A percentile compares a stretch with the other conserved stretches of the same genome.
Conservation (phyloP, 2,113 vertebrate genomes). For the Sisor rabdophorus region DNA sequence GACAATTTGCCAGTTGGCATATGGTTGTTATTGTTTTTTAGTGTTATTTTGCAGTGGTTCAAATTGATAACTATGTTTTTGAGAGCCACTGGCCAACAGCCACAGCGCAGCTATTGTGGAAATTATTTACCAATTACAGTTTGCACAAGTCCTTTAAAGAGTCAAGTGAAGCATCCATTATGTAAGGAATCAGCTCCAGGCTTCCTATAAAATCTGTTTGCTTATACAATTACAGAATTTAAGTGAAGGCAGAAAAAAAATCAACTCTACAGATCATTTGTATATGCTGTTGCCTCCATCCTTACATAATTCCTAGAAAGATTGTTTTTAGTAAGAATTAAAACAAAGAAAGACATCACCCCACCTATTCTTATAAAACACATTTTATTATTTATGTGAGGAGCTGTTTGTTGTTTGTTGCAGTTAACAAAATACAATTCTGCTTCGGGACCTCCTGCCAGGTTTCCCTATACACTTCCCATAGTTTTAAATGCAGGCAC, state of each 20-base stretch:
- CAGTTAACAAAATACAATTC: conserved; percentile 76
- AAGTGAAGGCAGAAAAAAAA: not conserved
- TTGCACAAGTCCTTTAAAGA: not conserved
- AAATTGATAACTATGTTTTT: not conserved
- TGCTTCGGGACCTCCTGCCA: conserved; percentile 41
- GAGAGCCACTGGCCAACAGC: not conserved
- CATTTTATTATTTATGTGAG: conserved; percentile 64
- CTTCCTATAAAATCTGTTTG: not conserved
- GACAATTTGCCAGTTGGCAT: not conserved
- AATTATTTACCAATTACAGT: not conserved
- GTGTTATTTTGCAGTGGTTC: not conserved
- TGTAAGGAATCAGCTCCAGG: not conserved
- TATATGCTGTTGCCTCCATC: not conserved
- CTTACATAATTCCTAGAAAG: not conserved
- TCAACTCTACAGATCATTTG: not conserved
- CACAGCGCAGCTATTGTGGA: not conserved
- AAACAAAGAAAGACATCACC: conserved; percentile 40
- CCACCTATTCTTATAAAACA: conserved; percentile 63
- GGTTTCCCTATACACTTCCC: conserved; percentile 44
- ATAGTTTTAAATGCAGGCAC: conserved; percentile 61
- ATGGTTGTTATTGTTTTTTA: not conserved
- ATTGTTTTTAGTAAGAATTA: not conserved
- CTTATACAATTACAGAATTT: not conserved
- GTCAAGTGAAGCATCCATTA: not conserved
- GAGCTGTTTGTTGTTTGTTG: conserved; percentile 64